Base-by-base conservation (phyloP, 30 jellyfish, hydroid and myxozoan species). In the Nemopilema nomurai region DNA sequence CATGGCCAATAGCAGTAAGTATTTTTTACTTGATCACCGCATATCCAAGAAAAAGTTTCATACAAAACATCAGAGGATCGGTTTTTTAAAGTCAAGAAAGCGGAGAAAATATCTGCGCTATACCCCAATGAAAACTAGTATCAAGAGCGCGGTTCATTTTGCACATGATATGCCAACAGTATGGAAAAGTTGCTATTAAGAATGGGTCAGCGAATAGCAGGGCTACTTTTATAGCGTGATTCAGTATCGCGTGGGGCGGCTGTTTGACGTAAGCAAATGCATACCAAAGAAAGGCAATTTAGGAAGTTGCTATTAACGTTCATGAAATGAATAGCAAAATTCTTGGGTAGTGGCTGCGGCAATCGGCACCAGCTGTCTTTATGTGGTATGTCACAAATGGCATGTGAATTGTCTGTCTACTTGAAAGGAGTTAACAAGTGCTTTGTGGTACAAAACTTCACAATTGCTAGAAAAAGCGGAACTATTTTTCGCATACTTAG, bases 51-150 rank as follows among this genome's bases (percentile, higher is more conserved):
- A 31, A 71, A 71, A 25, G 21, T 71, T 49, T 71, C 81, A 49
- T 71, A 28, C 81, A 71, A 67, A 71, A 49, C 29, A 20, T 30
- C 81, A 30, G 81, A 71, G 33, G 81, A 71, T 71, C 81, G 69
- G 33, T 6, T 71, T 71, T 71, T 71, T 16, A 4, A 30, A 71
- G 26, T 71, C 25, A 71, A 16, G 23, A 67, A 13, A 16, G 27
- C 52, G 17, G 8, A 13, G 26, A 20, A 21, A 16, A 41, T 41
- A 13, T 6, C 13, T 13, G 57, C 57, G 13, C 13, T 13, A 41
- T 6, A 6, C 13, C 13, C 13, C 57, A 41, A 41, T 3, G 9
- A 13, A 41, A 41, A 13, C 13, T 13, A 13, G 6, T 41, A 13
- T 41, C 13, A 13, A 13, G 6, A 13, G 6, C 9, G 6, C 13